phyloP scores from a whole-genome alignment of 2,797 vertebrate genomes.

The Capromys pilorides region DNA sequence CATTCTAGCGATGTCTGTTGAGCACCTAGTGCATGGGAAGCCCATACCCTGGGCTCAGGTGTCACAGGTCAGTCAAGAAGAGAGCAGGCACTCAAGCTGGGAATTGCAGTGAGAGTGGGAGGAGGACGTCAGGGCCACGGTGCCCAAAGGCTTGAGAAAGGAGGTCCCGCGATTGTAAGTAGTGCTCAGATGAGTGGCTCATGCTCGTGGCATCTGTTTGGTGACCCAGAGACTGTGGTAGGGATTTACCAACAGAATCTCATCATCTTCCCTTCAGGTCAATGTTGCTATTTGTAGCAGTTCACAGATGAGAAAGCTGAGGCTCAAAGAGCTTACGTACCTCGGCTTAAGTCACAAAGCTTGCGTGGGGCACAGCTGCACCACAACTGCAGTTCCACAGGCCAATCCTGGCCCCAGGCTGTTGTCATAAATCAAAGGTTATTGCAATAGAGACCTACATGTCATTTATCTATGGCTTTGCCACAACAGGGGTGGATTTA shows the following conservation, averaged over 20 bases:
- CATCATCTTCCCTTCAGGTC: background rate
- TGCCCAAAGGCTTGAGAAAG: background rate
- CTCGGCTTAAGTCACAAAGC: background rate
- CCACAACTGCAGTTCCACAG: background rate
- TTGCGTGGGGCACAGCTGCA: background rate
- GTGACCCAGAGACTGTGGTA: background rate
- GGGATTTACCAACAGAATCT: background rate
- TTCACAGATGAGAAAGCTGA: background rate
- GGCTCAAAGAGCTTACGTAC: background rate
- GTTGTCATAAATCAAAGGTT: background rate
- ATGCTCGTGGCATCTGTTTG: background rate
- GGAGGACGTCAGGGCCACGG: background rate
- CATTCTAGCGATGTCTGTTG: background rate
- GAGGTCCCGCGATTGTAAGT: background rate
- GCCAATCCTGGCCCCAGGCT: background rate
- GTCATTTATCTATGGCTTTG: background rate
- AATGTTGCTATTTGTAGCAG: background rate
- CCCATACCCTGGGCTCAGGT: background rate
- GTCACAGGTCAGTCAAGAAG: background rate
- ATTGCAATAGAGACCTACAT: background rate
- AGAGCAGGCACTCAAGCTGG: background rate
- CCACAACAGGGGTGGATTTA: background rate
- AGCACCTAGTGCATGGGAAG: background rate
- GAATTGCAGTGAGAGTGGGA: too few relatives aligned
- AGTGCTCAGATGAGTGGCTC: background rate